These are phyloP conservation scores for Altica lythri DNA, from an alignment of 2,888 invertebrate species.

Conservation along the genomic window DNA sequence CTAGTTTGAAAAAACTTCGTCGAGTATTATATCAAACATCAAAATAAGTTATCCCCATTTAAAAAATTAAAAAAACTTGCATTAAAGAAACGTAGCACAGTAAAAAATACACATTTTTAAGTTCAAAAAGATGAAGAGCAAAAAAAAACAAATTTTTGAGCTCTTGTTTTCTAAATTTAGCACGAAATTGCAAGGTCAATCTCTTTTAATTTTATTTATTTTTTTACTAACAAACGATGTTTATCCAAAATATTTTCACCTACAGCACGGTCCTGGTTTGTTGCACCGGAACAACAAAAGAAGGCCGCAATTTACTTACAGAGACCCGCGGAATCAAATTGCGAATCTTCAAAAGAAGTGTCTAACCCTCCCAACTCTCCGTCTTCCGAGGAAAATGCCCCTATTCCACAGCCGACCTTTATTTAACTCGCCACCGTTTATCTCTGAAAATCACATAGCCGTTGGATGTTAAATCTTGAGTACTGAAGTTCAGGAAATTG, in stretches of 20 bases:
- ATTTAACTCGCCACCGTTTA: constrained; percentile 53
- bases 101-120: too few species aligned
- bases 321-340: constrained; percentile 52
- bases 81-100: too few species aligned
- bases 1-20: too few species aligned
- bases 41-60: too few species aligned
- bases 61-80: too few species aligned
- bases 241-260: constrained; percentile 4
- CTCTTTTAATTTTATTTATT: neutral
- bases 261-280: constrained; percentile 4
- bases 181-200: neutral
- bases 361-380: constrained; percentile 36
- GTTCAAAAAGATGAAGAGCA: too few species aligned
- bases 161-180: too few species aligned
- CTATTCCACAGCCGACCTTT: constrained; percentile 51
- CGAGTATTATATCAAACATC: too few species aligned
- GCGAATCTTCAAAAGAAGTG: constrained; percentile 56
- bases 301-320: constrained; percentile 59
- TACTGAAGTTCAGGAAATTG: constrained; percentile 49
- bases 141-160: too few species aligned
- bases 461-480: constrained; percentile 49
- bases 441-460: constrained; percentile 50
- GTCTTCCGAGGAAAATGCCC: constrained; percentile 51
- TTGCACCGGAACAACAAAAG: constrained; percentile 33
- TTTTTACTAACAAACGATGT: neutral